Conservation (phyloP, 2,888 invertebrate species). For the Drosophila trichaetosa region DNA sequence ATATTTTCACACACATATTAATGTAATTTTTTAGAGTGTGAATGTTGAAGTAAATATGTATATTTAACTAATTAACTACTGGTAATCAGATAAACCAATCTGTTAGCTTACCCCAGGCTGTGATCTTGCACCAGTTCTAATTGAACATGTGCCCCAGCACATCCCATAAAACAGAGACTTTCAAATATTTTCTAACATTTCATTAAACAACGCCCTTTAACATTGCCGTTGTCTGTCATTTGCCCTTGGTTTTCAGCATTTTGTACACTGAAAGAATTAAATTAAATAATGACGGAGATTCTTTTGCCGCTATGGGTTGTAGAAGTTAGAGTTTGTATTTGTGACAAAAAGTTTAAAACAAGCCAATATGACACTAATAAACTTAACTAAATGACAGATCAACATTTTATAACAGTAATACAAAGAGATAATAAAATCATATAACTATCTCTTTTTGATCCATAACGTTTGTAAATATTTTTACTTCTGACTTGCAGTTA, state of each 20-base stretch:
- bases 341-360: background rate
- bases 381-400: background rate
- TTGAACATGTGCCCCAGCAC: slow-evolving; percentile 30
- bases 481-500: background rate
- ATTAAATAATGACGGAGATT: background rate
- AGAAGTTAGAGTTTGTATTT: background rate
- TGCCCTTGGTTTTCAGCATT: slow-evolving; percentile 8
- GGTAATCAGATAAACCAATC: background rate
- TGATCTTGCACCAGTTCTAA: slow-evolving; percentile 23
- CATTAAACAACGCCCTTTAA: slow-evolving; percentile 35
- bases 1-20: background rate
- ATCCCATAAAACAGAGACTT: slow-evolving; percentile 4
- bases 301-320: too few species aligned
- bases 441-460: background rate
- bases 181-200: slow-evolving; percentile 47
- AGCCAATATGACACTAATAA: background rate
- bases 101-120: background rate
- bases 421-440: background rate
- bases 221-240: slow-evolving; percentile 7
- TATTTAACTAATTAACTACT: background rate
- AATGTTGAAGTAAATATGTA: background rate
- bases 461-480: background rate
- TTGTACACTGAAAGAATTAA: background rate
- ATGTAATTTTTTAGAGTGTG: background rate
- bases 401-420: background rate